A percentile compares a stretch with the other conserved stretches of the same genome.
phyloP scores from a whole-genome alignment of 2,797 vertebrate species.

The Cephalopachus bancanus region DNA sequence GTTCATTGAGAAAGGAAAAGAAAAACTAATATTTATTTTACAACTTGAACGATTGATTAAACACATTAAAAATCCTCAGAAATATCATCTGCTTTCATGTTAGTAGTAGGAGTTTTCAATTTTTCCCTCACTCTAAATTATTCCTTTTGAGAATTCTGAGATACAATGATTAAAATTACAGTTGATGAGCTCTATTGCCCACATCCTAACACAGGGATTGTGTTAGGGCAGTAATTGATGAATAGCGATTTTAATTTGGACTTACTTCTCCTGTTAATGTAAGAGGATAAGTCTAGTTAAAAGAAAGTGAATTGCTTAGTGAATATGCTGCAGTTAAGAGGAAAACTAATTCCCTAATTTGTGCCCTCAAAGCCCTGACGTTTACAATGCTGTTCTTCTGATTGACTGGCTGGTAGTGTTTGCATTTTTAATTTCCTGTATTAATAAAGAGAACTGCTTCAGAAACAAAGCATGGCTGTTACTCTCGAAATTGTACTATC shows the following conservation, averaged over 20 bases:
- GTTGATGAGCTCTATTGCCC: background rate
- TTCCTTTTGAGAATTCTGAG: slow-evolving; percentile 30
- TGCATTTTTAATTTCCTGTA: slow-evolving; percentile 47
- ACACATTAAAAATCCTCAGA: slow-evolving; percentile 34
- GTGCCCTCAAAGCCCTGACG: background rate
- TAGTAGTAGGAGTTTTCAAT: background rate
- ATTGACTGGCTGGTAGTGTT: background rate
- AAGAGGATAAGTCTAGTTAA: slow-evolving; percentile 60
- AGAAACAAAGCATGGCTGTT: background rate
- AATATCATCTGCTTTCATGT: slow-evolving; percentile 35
- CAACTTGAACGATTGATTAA: background rate
- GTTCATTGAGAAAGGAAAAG: background rate
- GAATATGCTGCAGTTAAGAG: slow-evolving; percentile 16
- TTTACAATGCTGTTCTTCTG: background rate
- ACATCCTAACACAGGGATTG: background rate
- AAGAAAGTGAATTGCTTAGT: slow-evolving; percentile 60
- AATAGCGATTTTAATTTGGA: slow-evolving; percentile 57
- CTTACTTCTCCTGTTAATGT: slow-evolving; percentile 12
- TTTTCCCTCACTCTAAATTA: background rate
- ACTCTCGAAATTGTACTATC: background rate
- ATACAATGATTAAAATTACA: slow-evolving; percentile 14
- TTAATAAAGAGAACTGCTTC: background rate
- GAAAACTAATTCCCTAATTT: slow-evolving; percentile 51
- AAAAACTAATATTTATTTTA: background rate
- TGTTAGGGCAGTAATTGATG: background rate